Conservation (phyloP, 35 echinoderm and acorn worm genomes). For the Apostichopus californicus region DNA sequence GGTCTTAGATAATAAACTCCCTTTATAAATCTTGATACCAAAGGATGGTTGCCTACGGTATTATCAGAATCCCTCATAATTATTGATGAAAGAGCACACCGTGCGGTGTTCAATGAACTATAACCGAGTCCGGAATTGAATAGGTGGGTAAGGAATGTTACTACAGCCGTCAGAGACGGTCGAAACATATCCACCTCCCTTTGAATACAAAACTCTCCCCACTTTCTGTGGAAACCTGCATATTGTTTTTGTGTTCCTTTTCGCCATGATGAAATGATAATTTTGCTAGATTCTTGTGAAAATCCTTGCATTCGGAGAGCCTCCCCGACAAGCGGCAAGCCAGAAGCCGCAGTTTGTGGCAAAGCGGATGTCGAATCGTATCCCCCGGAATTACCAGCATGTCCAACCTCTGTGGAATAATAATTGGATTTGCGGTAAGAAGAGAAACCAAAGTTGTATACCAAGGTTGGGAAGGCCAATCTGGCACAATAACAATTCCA, state of each 20-base stretch:
- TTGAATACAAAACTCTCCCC: neutral
- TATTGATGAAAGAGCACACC: neutral
- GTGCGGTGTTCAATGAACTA: constrained; percentile 25
- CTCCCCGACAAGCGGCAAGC: no score
- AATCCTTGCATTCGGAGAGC: no score
- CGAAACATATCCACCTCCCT: constrained; percentile 8
- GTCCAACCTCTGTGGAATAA: no score
- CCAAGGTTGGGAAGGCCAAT: constrained; percentile 73
- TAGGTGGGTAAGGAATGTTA: neutral
- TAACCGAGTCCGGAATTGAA: constrained; percentile 24
- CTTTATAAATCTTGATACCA: neutral
- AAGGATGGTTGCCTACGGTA: constrained; percentile 9
- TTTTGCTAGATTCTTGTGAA: no score
- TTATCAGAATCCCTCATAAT: neutral
- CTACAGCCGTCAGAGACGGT: constrained; percentile 1
- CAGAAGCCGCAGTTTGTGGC: no score
- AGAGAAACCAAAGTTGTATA: constrained; percentile 8
- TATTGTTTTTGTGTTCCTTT: constrained; percentile 34
- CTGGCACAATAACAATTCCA: constrained; percentile 60
- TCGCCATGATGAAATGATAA: constrained; percentile 5
- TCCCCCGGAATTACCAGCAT: no score
- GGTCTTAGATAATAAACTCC: constrained; percentile 24
- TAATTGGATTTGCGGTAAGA: no score
- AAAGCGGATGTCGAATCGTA: no score
- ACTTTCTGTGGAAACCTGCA: constrained; percentile 18